Evolutionary conservation across 2,113 vertebrate species (phyloP).

Genomic region (Cygnus buccinator): DNA sequence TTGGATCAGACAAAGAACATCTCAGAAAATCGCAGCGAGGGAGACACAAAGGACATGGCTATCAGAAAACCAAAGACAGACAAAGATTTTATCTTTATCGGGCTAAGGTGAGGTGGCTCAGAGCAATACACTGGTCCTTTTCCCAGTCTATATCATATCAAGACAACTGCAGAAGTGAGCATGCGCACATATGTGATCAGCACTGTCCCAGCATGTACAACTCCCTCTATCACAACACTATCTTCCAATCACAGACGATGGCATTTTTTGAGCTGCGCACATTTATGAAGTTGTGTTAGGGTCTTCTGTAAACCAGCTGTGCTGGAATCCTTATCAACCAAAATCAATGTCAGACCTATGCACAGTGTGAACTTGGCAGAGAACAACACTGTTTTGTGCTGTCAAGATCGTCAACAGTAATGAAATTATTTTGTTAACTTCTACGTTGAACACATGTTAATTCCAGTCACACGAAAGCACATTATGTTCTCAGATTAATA

Average conservation of each 20-base stretch:
- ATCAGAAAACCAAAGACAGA: conserved; percentile 40
- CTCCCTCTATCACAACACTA: not conserved
- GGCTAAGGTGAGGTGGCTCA: not conserved
- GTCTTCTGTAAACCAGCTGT: not conserved
- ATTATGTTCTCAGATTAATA: not conserved
- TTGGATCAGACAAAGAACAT: not conserved
- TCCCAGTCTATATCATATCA: not conserved
- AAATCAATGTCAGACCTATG: not conserved
- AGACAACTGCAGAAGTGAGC: not conserved
- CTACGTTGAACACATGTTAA: fast-evolving
- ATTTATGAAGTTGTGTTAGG: not conserved
- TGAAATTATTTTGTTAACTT: not conserved
- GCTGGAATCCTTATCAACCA: not conserved
- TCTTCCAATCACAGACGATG: not conserved
- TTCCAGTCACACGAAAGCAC: not conserved
- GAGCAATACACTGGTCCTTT: not conserved
- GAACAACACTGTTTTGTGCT: not conserved
- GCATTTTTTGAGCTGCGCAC: not conserved
- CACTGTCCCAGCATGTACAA: not conserved
- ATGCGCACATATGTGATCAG: not conserved
- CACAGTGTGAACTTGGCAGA: not conserved
- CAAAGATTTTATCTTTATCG: conserved; percentile 28
- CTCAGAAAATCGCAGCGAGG: conserved; percentile 8
- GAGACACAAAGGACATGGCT: conserved; percentile 16
- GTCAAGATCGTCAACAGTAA: not conserved